Conservation (phyloP, 1,140 invertebrate species). For the Temnothorax longispinosus region DNA sequence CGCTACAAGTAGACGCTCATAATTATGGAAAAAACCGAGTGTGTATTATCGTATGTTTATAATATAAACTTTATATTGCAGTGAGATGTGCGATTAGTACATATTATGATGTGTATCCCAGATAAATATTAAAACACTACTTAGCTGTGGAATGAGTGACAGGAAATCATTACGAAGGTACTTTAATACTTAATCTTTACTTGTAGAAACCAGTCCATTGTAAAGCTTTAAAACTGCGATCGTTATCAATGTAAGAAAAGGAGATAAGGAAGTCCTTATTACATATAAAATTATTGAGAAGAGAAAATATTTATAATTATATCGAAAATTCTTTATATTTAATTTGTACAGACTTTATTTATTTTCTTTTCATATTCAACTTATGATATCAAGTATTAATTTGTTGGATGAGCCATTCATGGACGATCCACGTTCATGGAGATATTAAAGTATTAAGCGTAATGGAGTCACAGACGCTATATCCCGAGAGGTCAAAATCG, state of each 20-base stretch:
- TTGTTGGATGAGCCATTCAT: background rate
- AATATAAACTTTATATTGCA: background rate
- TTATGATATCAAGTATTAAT: background rate
- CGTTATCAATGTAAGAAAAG: background rate
- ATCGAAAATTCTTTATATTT: background rate
- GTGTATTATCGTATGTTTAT: background rate
- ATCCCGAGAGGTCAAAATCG: background rate
- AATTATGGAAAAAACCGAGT: constrained; percentile 7
- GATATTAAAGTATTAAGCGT: background rate
- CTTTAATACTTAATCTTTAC: background rate
- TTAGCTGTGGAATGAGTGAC: background rate
- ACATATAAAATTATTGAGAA: background rate
- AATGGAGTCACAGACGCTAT: background rate
- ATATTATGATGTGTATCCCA: constrained; percentile 13
- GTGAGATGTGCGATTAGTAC: constrained; percentile 5
- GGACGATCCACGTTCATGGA: background rate
- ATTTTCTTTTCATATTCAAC: background rate
- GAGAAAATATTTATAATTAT: background rate
- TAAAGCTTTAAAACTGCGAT: background rate
- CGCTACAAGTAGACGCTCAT: background rate
- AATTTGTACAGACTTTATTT: background rate
- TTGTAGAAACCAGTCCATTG: background rate
- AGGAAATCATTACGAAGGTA: background rate
- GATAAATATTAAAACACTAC: constrained; percentile 13
- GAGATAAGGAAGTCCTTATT: background rate